Base-by-base conservation (phyloP, 1,140 invertebrate species). In the Chymomyza costata region DNA sequence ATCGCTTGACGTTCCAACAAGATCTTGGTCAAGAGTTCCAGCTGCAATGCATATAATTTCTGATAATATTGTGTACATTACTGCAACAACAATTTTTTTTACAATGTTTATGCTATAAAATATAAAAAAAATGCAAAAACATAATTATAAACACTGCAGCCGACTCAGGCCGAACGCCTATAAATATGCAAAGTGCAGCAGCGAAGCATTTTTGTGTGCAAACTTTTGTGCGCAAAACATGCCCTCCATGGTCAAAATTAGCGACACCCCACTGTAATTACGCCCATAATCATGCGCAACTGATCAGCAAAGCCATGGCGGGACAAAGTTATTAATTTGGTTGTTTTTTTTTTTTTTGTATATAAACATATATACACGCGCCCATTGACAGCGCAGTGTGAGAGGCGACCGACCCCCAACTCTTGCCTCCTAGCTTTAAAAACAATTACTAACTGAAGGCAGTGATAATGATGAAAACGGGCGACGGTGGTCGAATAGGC, bases 11-110 rank as follows among this genome's bases (percentile, higher is more conserved):
- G 21, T 8, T 8, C 3, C 21, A 25, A 25, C 8, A 8, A 25
- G 21, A 25, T 25, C 21, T 25, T 53, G 64, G 38, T 69, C 62
- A 65, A 76, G 61, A 73, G 59, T n/a, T n/a, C n/a, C n/a, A n/a
- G n/a, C n/a, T n/a, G n/a, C n/a, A n/a, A n/a, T 78, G 67, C 58
- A 71, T 76, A 50, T 63, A 71, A 76, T 76, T 76, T 76, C 73
- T 66, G 62, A 80, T 80, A 78, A 76, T 76, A 80, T 78, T 78
- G 71, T 76, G 73, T 80, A 78, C 67, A 63, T 76, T 71, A 76
- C 54, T 53, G 52, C 55, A 34, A 66, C 50, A 21, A 35, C 61
- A 52, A 60, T 52, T 51, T 21, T 51, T 43, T 31, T 14, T 41
- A 44, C 37, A 28, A 28, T 17, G 25, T 48, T 16, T 39, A 47